These are phyloP conservation scores for Echiichthys vipera DNA, from an alignment of 2,797 vertebrate species.

Conservation along the genomic window DNA sequence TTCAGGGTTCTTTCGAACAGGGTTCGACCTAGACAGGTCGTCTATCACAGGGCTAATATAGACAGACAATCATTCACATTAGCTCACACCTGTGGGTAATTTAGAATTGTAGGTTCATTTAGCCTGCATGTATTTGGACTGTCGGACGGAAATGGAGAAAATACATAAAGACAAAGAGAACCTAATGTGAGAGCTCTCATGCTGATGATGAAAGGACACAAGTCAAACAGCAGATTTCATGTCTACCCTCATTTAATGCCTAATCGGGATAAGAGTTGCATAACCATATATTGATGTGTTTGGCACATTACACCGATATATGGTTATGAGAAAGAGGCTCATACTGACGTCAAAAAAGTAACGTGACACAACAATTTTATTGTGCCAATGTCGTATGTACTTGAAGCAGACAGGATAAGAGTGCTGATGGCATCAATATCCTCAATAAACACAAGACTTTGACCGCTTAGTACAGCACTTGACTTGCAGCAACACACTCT, in stretches of 20 bases:
- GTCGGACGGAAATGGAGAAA: no score
- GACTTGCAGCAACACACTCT: neutral
- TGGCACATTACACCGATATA: neutral
- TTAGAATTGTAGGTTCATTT: no score
- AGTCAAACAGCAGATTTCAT: conserved; percentile 21
- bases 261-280: no score
- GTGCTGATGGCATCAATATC: neutral
- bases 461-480: conserved; percentile 11
- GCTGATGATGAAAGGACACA: neutral
- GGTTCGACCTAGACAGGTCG: no score
- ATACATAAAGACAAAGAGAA: neutral
- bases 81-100: no score
- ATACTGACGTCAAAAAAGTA: neutral
- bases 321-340: neutral
- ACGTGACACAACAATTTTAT: neutral
- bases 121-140: no score
- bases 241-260: no score
- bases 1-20: no score
- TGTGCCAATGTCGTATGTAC: neutral
- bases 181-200: neutral
- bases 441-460: conserved; percentile 49
- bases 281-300: neutral
- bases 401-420: neutral
- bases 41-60: no score
- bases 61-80: no score